These are phyloP conservation scores for Leptopilina boulardi DNA, from an alignment of 1,140 invertebrate species.

Conservation along the genomic window DNA sequence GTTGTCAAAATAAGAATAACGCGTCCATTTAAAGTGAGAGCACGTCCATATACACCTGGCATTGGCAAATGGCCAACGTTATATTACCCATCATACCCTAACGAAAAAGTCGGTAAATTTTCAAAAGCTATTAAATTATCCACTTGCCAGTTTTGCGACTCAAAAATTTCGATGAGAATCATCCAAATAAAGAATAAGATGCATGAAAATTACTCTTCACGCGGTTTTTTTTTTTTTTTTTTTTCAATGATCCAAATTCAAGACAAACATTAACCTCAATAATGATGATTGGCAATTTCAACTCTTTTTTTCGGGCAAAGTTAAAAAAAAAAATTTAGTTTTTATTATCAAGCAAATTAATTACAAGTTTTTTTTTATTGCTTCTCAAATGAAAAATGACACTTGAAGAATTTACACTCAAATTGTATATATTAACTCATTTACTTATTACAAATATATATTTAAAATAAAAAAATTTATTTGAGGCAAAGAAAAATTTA, in stretches of 20 bases:
- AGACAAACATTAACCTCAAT: slow-evolving; percentile 13
- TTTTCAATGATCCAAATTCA: slow-evolving; percentile 27
- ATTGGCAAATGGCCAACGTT: not conserved
- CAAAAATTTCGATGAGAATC: too few species aligned
- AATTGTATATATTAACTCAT: too few species aligned
- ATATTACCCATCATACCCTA: slow-evolving; percentile 15
- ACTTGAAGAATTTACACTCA: too few species aligned
- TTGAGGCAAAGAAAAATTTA: too few species aligned
- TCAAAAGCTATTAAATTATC: slow-evolving; percentile 12
- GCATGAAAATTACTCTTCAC: not conserved
- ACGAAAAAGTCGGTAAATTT: slow-evolving; percentile 18
- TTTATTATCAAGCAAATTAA: too few species aligned
- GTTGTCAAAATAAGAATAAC: not conserved
- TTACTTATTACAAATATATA: too few species aligned
- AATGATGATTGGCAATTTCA: not conserved
- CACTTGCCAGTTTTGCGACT: slow-evolving; percentile 13
- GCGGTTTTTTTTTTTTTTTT: not conserved
- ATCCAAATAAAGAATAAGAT: slow-evolving; percentile 23
- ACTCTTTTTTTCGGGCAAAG: too few species aligned
- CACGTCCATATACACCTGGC: slow-evolving; percentile 28
- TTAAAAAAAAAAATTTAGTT: too few species aligned
- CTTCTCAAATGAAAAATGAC: too few species aligned
- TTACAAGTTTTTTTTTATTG: too few species aligned
- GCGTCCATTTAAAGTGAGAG: slow-evolving; percentile 26
- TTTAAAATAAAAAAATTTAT: too few species aligned